Conservation (phyloP, 2,797 vertebrate species). For the Darevskia nairensis region DNA sequence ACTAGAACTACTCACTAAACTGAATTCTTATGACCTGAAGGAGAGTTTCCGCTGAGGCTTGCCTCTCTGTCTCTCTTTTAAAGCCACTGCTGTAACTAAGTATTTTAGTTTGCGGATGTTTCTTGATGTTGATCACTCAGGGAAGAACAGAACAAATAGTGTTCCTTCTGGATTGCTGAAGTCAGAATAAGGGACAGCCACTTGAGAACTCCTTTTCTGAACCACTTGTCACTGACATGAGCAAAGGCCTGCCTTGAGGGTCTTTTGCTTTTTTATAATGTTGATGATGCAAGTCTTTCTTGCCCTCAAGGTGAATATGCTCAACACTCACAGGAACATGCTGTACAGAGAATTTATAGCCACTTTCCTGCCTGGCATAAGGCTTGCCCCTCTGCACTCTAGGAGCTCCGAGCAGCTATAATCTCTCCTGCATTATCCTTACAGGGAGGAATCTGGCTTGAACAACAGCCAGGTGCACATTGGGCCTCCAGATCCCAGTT, state of each 20-base stretch:
- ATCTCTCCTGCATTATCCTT: slow-evolving; percentile 11
- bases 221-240: background rate
- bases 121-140: background rate
- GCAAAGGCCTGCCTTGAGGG: background rate
- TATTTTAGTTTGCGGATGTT: background rate
- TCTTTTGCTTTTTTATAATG: background rate
- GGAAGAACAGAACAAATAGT: background rate
- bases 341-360: background rate
- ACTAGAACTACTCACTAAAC: background rate
- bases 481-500: slow-evolving; percentile 81
- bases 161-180: background rate
- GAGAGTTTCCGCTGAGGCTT: background rate
- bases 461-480: slow-evolving; percentile 83
- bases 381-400: background rate
- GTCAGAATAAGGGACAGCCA: background rate
- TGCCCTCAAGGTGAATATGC: background rate
- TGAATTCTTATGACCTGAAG: background rate
- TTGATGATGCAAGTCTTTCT: background rate
- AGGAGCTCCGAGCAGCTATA: background rate
- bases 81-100: background rate
- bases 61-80: background rate
- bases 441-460: slow-evolving; percentile 87
- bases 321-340: background rate
- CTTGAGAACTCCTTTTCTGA: background rate
- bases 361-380: background rate